Conservation (phyloP, 2,888 invertebrate genomes). For the Acanthopleura granulata region DNA sequence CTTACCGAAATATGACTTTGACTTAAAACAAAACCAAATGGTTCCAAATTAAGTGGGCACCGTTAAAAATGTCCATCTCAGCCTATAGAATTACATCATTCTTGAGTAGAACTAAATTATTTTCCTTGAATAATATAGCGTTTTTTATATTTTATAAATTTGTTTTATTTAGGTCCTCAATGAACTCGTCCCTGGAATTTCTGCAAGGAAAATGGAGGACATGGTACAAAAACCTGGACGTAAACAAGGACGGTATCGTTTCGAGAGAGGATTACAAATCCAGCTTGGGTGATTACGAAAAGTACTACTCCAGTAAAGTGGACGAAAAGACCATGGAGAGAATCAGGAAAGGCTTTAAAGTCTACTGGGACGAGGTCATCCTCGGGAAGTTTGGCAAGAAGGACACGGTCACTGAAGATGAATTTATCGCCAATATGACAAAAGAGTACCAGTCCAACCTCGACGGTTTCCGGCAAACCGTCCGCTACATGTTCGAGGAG, state of each 20-base stretch:
- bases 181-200: background rate
- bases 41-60: too few relatives aligned
- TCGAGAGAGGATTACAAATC: constrained; percentile 7
- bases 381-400: background rate
- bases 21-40: too few relatives aligned
- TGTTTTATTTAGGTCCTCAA: background rate
- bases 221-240: background rate
- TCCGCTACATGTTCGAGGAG: background rate
- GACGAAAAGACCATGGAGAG: background rate
- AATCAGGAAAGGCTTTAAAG: background rate
- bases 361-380: background rate
- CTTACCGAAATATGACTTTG: too few relatives aligned
- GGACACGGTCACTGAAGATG: background rate
- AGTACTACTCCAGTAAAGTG: background rate
- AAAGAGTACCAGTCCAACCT: background rate
- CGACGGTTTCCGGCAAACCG: background rate
- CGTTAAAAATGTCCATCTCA: too few relatives aligned
- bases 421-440: background rate
- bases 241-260: constrained; percentile 9
- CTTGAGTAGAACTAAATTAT: too few relatives aligned
- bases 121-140: too few relatives aligned
- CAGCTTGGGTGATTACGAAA: background rate
- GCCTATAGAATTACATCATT: too few relatives aligned
- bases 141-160: too few relatives aligned
- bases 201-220: constrained; percentile 4